These are phyloP conservation scores for Ophiothrix spiculata DNA, from an alignment of 35 echinoderm and acorn worm species.

Conservation along the genomic window DNA sequence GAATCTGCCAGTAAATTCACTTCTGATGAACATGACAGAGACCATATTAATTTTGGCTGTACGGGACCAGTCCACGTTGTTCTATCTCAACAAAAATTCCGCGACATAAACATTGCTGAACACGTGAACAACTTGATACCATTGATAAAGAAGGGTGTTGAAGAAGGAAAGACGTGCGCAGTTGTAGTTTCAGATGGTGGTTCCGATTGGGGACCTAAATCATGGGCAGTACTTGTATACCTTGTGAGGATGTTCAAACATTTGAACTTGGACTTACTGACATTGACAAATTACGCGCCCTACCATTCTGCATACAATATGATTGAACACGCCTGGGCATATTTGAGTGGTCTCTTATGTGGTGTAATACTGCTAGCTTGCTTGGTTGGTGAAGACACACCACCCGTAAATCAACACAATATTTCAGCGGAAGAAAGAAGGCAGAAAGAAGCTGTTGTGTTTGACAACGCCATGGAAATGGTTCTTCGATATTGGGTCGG, in stretches of 20 bases:
- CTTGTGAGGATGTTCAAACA: background rate
- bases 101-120: background rate
- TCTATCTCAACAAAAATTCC: conserved; percentile 22
- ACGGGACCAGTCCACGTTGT: conserved; percentile 22
- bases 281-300: conserved; percentile 24
- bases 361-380: conserved; percentile 30
- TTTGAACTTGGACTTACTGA: conserved; percentile 37
- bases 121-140: conserved; percentile 39
- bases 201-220: conserved; percentile 33
- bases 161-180: background rate
- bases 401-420: background rate
- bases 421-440: background rate
- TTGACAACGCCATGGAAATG: conserved; percentile 33
- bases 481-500: conserved; percentile 13
- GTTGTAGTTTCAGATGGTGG: conserved; percentile 35
- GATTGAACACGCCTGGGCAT: conserved; percentile 54
- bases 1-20: background rate
- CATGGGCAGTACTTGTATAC: conserved; percentile 22
- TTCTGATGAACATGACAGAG: conserved; percentile 28
- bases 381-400: conserved; percentile 27
- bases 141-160: background rate
- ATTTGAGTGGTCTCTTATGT: conserved; percentile 33
- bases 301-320: conserved; percentile 41
- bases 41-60: background rate
- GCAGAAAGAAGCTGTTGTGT: conserved; percentile 20